Evolutionary conservation across 2,113 vertebrate species (phyloP), one percentile per base, ranked within the genome.

Genomic region (Arvicanthis niloticus): DNA sequence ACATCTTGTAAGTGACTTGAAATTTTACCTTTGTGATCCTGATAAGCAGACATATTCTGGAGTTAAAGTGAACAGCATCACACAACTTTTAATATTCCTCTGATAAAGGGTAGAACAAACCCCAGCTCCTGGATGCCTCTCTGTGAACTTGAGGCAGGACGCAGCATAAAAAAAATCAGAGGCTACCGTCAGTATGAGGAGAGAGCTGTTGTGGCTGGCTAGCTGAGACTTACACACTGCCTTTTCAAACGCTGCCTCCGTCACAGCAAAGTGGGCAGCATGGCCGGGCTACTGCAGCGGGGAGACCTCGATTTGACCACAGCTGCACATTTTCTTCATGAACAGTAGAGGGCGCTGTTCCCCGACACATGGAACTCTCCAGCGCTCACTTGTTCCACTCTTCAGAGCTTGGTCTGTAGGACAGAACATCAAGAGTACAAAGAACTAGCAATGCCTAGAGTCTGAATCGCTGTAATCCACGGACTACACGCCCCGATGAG

Each of bases 271-370:
- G 21, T 0, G 5, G 89, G 51, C 48, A 45, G 16, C 88, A 16
- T 31, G 31, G 24, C 53, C 70, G 62, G 13, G 68, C 53, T 42
- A 0, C 2, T 4, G 56, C 8, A 4, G n/a, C n/a, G 9, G 68
- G 37, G 2, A 2, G 37, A 19, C 7, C 40, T 42, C 0, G 10
- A 65, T 58, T 42, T 65, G n/a, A 91, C 34, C 42, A 24, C 0
- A 0, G 51, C 65, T 73, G 90, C 94, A 65, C 1, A 16, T 29
- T 9, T 72, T 62, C 86, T 37, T 42, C 40, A 1, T 42, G 34
- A 56, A 53, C 96, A 93, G 93, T 8, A 97, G 97, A 97, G 95
- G 95, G 92, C 90, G 31, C 93, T 96, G 90, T 78, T 93, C n/a
- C 60, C 34, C 0, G 37, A 4, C 22, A 11, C 7, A 3, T 3